Percentiles rank a stretch among this genome's conserved stretches.
These are phyloP conservation scores for Mormyrus hasselquistii DNA, from an alignment of 2,797 vertebrate species.

Conservation along the genomic window DNA sequence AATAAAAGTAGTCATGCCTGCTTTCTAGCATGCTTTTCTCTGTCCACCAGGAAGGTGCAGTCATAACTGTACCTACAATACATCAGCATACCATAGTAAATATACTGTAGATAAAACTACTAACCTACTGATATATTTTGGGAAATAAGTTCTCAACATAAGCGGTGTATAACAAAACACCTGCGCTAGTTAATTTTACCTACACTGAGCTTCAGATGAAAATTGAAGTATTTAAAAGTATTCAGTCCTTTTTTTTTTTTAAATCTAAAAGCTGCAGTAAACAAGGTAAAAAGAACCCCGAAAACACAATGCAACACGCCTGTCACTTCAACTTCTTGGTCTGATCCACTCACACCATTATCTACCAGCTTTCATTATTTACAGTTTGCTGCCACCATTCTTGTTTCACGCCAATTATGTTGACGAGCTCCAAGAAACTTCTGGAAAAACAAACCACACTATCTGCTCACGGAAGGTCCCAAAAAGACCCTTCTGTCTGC, in stretches of 20 bases:
- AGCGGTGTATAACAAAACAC: background rate
- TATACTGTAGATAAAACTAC: background rate
- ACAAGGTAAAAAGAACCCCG: background rate
- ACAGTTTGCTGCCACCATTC: background rate
- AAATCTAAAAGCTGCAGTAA: background rate
- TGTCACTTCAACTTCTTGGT: background rate
- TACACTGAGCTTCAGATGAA: background rate
- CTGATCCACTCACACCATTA: background rate
- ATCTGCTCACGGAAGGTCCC: background rate
- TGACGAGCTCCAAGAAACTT: slow-evolving; percentile 3
- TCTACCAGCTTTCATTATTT: background rate
- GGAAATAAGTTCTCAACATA: background rate
- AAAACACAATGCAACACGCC: background rate
- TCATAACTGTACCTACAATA: background rate
- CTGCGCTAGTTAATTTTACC: background rate
- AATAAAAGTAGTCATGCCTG: background rate
- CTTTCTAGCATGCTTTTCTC: background rate
- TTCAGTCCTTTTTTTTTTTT: background rate
- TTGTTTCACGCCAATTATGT: background rate
- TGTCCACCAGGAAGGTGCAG: background rate
- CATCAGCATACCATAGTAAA: background rate
- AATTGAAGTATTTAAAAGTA: background rate
- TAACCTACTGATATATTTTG: background rate
- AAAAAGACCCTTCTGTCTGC: background rate
- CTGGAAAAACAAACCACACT: background rate